These are phyloP conservation scores for Labia minor DNA, from an alignment of 2,888 invertebrate species.

Conservation along the genomic window DNA sequence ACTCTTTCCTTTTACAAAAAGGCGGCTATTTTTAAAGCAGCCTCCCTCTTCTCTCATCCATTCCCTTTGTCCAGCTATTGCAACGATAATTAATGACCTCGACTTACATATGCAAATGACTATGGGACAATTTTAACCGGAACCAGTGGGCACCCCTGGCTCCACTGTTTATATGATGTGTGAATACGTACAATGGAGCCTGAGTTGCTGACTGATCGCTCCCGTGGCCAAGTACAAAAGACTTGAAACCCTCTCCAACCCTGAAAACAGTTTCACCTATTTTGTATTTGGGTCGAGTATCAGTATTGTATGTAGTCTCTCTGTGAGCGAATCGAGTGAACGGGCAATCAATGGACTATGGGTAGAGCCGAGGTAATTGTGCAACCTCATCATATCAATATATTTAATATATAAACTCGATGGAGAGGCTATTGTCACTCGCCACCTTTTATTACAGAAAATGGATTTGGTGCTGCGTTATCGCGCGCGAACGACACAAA, in stretches of 20 bases:
- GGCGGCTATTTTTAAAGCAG: not conserved
- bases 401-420: conserved; percentile 9
- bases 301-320: conserved; percentile 17
- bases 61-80: too few relatives aligned
- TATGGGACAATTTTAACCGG: conserved; percentile 2
- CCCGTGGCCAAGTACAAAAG: conserved; percentile 21
- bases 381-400: conserved; percentile 15
- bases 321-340: not conserved
- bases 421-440: conserved; percentile 1
- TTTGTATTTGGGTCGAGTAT: conserved; percentile 24
- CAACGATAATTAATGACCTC: conserved; percentile 2
- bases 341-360: conserved; percentile 21
- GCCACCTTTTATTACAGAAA: conserved; percentile 5
- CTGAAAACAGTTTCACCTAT: conserved; percentile 21
- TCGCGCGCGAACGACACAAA: not conserved
- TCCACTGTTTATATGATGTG: conserved; percentile 3
- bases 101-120: conserved; percentile 13
- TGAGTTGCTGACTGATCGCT: conserved; percentile 22
- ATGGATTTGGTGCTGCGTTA: not conserved
- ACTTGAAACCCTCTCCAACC: not conserved
- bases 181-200: not conserved
- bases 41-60: not conserved
- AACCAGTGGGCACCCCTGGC: conserved; percentile 6
- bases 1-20: not conserved
- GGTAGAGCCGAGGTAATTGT: conserved; percentile 20